Evolutionary conservation across 2,888 invertebrate genomes (phyloP).

Genomic region (Stenotaenia linearis): DNA sequence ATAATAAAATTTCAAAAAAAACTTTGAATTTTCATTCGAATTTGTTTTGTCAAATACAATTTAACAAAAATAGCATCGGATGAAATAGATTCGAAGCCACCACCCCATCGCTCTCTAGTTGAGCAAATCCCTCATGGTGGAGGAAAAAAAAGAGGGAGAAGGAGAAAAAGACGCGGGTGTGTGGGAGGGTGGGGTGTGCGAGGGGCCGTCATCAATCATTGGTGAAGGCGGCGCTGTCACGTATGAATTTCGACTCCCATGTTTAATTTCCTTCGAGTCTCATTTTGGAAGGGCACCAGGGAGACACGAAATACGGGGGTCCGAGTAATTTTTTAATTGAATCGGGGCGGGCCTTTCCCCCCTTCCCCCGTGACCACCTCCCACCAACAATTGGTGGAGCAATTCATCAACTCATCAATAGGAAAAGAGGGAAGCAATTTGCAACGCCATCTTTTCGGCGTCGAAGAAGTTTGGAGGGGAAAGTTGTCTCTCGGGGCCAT

Average conservation of each 20-base stretch:
- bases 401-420: constrained; percentile 17
- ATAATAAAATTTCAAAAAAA: not conserved
- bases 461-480: not conserved
- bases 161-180: not conserved
- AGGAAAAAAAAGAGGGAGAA: not conserved
- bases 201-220: constrained; percentile 33
- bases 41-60: constrained; percentile 11
- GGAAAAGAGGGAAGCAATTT: not conserved
- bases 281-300: constrained; percentile 30
- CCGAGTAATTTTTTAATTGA: constrained; percentile 32
- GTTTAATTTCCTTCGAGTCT: constrained; percentile 33
- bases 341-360: not conserved
- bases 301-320: constrained; percentile 9
- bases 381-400: not conserved
- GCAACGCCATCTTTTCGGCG: constrained; percentile 12
- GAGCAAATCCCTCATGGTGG: constrained; percentile 13
- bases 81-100: constrained; percentile 14
- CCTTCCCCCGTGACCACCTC: not conserved
- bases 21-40: not conserved
- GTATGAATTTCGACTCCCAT: constrained; percentile 31
- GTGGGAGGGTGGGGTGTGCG: not conserved
- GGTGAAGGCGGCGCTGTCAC: constrained; percentile 31
- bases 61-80: not conserved
- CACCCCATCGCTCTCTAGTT: not conserved
- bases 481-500: constrained; percentile 11